phyloP scores from a whole-genome alignment of 2,113 vertebrate genomes.

The Passer domesticus region DNA sequence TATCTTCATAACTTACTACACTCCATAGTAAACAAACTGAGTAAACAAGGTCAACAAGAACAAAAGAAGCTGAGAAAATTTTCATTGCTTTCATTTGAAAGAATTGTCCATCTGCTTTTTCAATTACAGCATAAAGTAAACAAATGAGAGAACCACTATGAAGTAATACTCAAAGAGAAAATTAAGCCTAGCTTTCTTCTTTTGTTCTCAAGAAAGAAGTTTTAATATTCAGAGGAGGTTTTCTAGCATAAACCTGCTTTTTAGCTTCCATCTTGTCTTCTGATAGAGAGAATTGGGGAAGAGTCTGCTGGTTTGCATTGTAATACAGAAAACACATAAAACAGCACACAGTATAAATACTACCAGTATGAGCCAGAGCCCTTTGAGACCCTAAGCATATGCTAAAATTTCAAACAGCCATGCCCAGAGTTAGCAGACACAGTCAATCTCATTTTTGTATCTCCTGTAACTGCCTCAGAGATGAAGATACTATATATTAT shows the following conservation, averaged over 20 bases:
- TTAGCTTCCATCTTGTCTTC: background rate
- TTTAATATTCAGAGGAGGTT: background rate
- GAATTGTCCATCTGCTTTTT: constrained; percentile 21
- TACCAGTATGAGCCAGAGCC: background rate
- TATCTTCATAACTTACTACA: constrained; percentile 21
- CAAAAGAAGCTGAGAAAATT: background rate
- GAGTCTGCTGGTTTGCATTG: background rate
- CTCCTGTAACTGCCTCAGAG: background rate
- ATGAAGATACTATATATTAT: background rate
- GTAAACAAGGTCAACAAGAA: constrained; percentile 62
- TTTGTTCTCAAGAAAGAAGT: background rate
- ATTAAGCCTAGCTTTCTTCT: background rate
- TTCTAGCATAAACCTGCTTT: background rate
- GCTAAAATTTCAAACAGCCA: constrained; percentile 10
- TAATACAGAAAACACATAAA: background rate
- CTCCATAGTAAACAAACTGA: constrained; percentile 28
- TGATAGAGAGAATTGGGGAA: background rate
- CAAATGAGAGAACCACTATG: background rate
- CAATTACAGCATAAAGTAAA: constrained; percentile 26
- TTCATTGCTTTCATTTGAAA: constrained; percentile 7
- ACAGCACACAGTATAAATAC: background rate
- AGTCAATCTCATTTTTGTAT: background rate
- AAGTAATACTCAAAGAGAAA: constrained; percentile 27
- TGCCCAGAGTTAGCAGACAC: background rate
- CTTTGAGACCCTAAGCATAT: background rate